These are phyloP conservation scores for Lissocephala sabroskyi DNA, from an alignment of 2,888 invertebrate genomes.

Conservation along the genomic window DNA sequence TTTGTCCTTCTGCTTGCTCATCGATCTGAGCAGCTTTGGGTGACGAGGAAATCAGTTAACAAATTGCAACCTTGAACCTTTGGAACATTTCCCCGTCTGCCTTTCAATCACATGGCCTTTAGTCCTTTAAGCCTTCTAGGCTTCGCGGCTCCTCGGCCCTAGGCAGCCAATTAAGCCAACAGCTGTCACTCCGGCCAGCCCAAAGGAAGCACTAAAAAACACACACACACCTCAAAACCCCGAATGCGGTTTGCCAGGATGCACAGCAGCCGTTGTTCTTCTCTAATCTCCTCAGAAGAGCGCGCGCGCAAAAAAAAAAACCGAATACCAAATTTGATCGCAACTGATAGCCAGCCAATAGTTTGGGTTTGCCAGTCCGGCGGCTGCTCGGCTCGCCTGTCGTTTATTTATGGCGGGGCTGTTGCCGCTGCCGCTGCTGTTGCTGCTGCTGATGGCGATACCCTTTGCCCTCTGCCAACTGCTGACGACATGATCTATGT, in stretches of 20 bases:
- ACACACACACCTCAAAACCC: slow-evolving; percentile 4
- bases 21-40: too few species aligned
- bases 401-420: slow-evolving; percentile 10
- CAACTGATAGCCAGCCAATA: slow-evolving; percentile 20
- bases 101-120: too few species aligned
- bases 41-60: too few species aligned
- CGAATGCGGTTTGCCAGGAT: slow-evolving; percentile 12
- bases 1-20: too few species aligned
- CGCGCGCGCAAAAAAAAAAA: too few species aligned
- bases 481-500: slow-evolving; percentile 36
- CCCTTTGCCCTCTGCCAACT: slow-evolving; percentile 26
- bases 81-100: too few species aligned
- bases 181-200: slow-evolving; percentile 2
- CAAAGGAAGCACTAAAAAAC: slow-evolving; percentile 11
- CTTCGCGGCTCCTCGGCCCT: too few species aligned
- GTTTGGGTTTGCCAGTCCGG: neutral
- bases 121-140: too few species aligned
- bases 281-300: slow-evolving; percentile 1
- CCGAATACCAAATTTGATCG: slow-evolving; percentile 47
- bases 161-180: neutral
- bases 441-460: too few species aligned
- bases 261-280: neutral
- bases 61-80: too few species aligned
- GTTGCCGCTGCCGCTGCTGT: too few species aligned
- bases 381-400: neutral